A percentile compares a stretch with the other conserved stretches of the same genome.
Conservation (phyloP, 2,888 invertebrate species). For the Tenthredo amoena region DNA sequence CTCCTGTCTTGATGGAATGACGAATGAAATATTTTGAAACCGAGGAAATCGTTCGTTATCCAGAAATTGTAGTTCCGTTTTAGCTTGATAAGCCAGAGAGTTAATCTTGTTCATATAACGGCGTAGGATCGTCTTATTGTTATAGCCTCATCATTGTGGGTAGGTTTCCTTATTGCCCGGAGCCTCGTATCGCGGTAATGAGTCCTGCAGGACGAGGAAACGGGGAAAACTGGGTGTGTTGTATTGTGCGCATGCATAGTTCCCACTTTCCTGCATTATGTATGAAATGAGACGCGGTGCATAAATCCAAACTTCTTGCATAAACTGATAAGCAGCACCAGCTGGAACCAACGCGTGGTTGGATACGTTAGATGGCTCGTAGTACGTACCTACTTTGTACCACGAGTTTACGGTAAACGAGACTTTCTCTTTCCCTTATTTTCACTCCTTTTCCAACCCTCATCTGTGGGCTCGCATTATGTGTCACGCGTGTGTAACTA, state of each 20-base stretch:
- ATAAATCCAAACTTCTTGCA: slow-evolving; percentile 54
- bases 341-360: slow-evolving; percentile 37
- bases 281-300: slow-evolving; percentile 53
- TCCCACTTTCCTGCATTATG: slow-evolving; percentile 52
- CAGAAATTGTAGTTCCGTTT: background rate
- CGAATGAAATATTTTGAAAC: background rate
- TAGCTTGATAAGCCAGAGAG: background rate
- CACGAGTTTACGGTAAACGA: slow-evolving; percentile 11
- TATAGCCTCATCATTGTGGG: slow-evolving; percentile 35
- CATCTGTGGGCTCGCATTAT: background rate
- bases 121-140: slow-evolving; percentile 37
- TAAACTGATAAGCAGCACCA: slow-evolving; percentile 52
- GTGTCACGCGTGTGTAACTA: background rate
- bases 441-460: background rate
- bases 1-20: background rate
- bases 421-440: background rate
- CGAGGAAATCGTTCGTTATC: background rate
- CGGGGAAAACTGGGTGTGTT: slow-evolving; percentile 3
- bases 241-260: slow-evolving; percentile 39
- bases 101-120: slow-evolving; percentile 32
- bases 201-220: slow-evolving; percentile 32
- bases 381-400: background rate
- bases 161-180: slow-evolving; percentile 46
- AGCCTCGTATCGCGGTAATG: slow-evolving; percentile 49
- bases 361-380: slow-evolving; percentile 14